These are phyloP conservation scores for Heliothis virescens DNA, from an alignment of 1,140 invertebrate species.

Conservation along the genomic window DNA sequence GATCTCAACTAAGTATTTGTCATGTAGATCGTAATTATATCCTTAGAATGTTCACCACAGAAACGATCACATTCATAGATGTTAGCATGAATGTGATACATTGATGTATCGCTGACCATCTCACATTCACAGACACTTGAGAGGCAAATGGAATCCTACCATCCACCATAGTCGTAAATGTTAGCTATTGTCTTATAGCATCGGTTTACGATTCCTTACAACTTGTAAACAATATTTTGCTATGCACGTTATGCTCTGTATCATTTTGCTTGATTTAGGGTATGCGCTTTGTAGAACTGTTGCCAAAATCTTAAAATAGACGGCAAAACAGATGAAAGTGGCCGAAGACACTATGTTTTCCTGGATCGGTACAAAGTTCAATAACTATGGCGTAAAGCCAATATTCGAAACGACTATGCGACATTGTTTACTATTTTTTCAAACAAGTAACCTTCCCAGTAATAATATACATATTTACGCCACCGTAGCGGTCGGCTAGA, in stretches of 20 bases:
- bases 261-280: constrained; percentile 32
- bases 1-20: constrained; percentile 2
- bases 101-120: neutral
- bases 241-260: constrained; percentile 6
- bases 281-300: constrained; percentile 25
- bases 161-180: neutral
- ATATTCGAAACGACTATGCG: constrained; percentile 54
- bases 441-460: constrained; percentile 47
- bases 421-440: constrained; percentile 62
- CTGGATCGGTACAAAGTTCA: constrained; percentile 83
- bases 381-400: constrained; percentile 76
- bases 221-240: neutral
- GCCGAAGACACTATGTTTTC: constrained; percentile 74
- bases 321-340: constrained; percentile 70
- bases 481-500: constrained; percentile 41
- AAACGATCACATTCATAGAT: constrained; percentile 2
- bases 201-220: constrained; percentile 2
- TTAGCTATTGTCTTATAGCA: neutral
- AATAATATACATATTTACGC: neutral
- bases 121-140: constrained; percentile 25
- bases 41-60: constrained; percentile 16
- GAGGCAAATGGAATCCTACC: constrained; percentile 12
- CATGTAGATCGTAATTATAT: constrained; percentile 16
- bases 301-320: constrained; percentile 68
- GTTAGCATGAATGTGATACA: neutral